Evolutionary conservation across 2,888 invertebrate species (phyloP).

Genomic region (Apoda limacodes): DNA sequence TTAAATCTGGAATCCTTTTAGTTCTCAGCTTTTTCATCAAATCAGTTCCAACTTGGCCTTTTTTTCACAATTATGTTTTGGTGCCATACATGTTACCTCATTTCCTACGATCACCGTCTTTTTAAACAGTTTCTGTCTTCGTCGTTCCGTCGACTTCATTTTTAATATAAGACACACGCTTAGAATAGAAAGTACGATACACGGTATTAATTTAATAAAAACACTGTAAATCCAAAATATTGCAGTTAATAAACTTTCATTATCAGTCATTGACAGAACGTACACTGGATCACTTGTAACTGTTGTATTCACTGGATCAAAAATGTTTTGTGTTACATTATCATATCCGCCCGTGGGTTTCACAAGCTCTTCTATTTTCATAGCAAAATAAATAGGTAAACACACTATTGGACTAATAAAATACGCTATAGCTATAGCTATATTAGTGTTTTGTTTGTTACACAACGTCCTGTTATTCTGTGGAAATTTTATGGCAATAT

Average conservation of each 20-base stretch:
- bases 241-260: constrained; percentile 72
- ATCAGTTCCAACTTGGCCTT: too few species aligned
- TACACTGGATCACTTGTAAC: constrained; percentile 67
- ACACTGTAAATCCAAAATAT: constrained; percentile 95
- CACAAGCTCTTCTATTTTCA: constrained; percentile 77
- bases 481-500: constrained; percentile 88
- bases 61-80: too few species aligned
- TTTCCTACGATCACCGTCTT: too few species aligned
- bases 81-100: too few species aligned
- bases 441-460: constrained; percentile 80
- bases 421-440: constrained; percentile 82
- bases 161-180: constrained; percentile 82
- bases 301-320: constrained; percentile 25
- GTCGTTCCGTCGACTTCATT: constrained; percentile 82
- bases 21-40: too few species aligned
- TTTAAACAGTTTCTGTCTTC: constrained; percentile 77
- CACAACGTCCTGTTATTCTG: constrained; percentile 86
- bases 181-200: constrained; percentile 85
- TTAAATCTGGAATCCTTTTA: too few species aligned
- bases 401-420: constrained; percentile 85
- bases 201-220: constrained; percentile 92
- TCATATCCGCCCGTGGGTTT: constrained; percentile 23
- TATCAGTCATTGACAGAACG: constrained; percentile 74
- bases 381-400: constrained; percentile 84
- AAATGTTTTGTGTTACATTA: constrained; percentile 33